Evolutionary conservation across 2,888 invertebrate genomes (phyloP).

Genomic region (Nephrotoma appendiculata): DNA sequence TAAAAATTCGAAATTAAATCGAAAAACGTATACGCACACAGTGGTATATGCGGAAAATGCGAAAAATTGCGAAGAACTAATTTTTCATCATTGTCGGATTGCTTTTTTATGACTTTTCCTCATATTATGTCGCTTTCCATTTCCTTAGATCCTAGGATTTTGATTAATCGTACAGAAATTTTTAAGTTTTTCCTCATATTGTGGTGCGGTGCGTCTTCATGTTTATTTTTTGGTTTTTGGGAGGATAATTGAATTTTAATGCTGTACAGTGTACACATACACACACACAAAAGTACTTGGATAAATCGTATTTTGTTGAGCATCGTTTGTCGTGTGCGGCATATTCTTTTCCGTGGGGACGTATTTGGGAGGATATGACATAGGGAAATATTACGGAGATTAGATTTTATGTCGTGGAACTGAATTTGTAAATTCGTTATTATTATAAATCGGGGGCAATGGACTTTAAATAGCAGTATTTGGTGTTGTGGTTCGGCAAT

Average conservation of each 20-base stretch:
- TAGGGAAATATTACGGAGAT: background rate
- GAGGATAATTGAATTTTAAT: background rate
- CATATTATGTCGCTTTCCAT: background rate
- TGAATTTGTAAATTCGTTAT: background rate
- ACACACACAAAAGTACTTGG: background rate
- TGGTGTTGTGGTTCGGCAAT: too few relatives aligned
- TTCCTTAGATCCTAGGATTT: background rate
- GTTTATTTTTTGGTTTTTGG: background rate
- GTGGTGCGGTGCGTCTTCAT: background rate
- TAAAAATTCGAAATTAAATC: background rate
- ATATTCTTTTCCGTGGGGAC: background rate
- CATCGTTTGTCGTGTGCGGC: background rate
- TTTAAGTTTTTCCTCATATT: background rate
- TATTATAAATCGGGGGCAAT: too few relatives aligned
- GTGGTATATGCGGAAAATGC: background rate
- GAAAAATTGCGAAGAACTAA: background rate
- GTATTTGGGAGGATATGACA: background rate
- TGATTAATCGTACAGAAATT: background rate
- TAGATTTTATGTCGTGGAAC: background rate
- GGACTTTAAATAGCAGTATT: too few relatives aligned
- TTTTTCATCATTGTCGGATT: background rate
- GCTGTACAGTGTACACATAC: too few relatives aligned
- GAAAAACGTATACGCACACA: background rate
- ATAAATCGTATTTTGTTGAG: background rate
- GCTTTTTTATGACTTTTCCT: background rate